Conservation (phyloP, 2,113 vertebrate genomes). For the Clarias macrocephalus region DNA sequence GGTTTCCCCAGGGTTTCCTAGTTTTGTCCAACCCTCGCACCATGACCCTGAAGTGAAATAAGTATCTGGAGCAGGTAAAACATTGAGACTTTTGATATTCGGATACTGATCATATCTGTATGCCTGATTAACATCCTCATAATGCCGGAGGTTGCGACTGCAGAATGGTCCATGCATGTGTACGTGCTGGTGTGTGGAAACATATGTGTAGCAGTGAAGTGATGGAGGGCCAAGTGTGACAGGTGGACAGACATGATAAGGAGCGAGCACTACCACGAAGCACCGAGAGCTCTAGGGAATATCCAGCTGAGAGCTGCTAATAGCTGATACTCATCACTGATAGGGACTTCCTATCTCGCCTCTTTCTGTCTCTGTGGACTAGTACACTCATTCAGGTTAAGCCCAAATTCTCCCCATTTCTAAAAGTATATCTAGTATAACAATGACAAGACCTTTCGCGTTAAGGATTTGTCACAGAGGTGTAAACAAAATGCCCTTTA, state of each 20-base stretch:
- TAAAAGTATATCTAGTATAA: constrained; percentile 27
- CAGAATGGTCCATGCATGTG: constrained; percentile 6
- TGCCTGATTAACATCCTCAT: background rate
- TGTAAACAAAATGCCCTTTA: constrained; percentile 20
- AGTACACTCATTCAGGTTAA: constrained; percentile 39
- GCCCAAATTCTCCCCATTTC: constrained; percentile 17
- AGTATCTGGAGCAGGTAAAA: background rate
- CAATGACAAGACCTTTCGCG: constrained; percentile 33
- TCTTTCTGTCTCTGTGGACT: constrained; percentile 45
- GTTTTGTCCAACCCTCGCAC: background rate
- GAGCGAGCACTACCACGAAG: constrained; percentile 38
- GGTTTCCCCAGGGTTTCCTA: background rate
- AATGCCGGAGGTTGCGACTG: background rate
- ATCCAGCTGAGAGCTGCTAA: constrained; percentile 60
- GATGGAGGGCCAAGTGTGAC: constrained; percentile 56
- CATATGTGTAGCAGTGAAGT: constrained; percentile 29
- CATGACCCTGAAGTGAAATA: background rate
- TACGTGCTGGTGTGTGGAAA: background rate
- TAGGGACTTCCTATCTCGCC: constrained; percentile 53
- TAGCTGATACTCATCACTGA: constrained; percentile 62
- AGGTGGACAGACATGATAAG: constrained; percentile 65
- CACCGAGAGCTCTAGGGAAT: constrained; percentile 44
- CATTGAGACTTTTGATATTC: background rate
- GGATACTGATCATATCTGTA: background rate
- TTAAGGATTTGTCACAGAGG: constrained; percentile 22